A percentile compares a stretch with the other conserved stretches of the same genome.
phyloP scores from a whole-genome alignment of 2,113 vertebrate genomes.

The Platysternon megacephalum region DNA sequence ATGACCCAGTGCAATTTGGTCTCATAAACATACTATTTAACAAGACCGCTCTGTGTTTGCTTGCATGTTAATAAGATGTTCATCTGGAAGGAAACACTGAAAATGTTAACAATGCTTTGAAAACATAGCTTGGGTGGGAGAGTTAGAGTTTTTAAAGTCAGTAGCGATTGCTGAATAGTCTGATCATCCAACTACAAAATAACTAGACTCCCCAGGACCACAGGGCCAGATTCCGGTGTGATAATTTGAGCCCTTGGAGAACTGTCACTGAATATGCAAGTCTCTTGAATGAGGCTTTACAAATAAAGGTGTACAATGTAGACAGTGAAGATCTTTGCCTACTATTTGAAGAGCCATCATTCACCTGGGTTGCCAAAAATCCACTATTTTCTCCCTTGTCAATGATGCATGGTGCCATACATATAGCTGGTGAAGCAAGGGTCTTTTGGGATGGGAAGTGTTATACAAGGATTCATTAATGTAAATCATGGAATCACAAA shows the following conservation, averaged over 20 bases:
- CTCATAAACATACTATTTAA: no score
- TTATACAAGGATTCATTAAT: not conserved
- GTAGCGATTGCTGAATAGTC: not conserved
- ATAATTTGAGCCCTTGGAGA: not conserved
- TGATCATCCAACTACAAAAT: not conserved
- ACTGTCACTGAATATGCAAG: not conserved
- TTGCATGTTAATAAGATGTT: slow-evolving; percentile 55
- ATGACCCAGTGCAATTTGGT: no score
- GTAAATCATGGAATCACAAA: not conserved
- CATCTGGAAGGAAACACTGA: slow-evolving; percentile 12
- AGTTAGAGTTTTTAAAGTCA: not conserved
- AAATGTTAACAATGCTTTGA: not conserved
- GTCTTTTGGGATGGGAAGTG: not conserved
- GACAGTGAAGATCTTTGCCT: not conserved
- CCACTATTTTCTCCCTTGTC: not conserved
- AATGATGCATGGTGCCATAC: not conserved
- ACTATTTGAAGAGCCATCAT: not conserved
- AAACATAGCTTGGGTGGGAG: slow-evolving; percentile 3
- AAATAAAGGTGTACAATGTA: not conserved
- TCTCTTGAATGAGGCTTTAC: not conserved
- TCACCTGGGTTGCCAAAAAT: not conserved
- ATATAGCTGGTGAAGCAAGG: not conserved
- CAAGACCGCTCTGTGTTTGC: not conserved
- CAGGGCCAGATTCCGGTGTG: not conserved
- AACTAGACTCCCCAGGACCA: not conserved